Conservation (phyloP, 2,888 invertebrate species). For the Pseudococcus jackbeardsleyi region DNA sequence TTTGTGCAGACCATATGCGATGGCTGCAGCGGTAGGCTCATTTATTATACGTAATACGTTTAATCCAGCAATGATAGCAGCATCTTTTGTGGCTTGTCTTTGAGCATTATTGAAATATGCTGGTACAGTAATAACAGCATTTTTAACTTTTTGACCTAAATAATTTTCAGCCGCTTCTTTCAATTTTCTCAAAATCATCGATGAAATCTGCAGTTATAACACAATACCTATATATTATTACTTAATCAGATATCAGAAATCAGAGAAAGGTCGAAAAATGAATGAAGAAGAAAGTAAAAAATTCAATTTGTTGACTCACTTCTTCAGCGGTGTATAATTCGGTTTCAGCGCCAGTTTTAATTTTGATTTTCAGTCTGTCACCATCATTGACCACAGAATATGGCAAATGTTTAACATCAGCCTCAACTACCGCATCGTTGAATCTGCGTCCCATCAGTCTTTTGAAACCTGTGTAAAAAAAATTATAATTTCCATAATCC, state of each 20-base stretch:
- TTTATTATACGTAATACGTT: no score
- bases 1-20: slow-evolving; percentile 92
- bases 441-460: slow-evolving; percentile 74
- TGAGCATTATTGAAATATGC: slow-evolving; percentile 94
- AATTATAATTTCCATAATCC: no score
- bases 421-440: slow-evolving; percentile 84
- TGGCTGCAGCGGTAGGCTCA: slow-evolving; percentile 80
- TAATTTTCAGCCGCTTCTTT: no score
- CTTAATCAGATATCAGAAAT: no score
- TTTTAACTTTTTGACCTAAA: slow-evolving; percentile 82
- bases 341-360: slow-evolving; percentile 87
- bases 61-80: slow-evolving; percentile 88
- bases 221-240: no score
- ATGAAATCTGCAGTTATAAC: slow-evolving; percentile 71
- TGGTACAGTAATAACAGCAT: slow-evolving; percentile 91
- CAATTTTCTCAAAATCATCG: slow-evolving; percentile 80
- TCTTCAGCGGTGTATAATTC: slow-evolving; percentile 93
- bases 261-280: slow-evolving; percentile 66
- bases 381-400: slow-evolving; percentile 86
- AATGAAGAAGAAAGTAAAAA: background rate
- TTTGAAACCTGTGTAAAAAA: no score
- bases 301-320: slow-evolving; percentile 78
- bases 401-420: slow-evolving; percentile 96
- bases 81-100: slow-evolving; percentile 92
- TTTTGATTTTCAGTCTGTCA: slow-evolving; percentile 85